Conservation (phyloP, 2,113 vertebrate genomes). For the Chlorocebus sabaeus region DNA sequence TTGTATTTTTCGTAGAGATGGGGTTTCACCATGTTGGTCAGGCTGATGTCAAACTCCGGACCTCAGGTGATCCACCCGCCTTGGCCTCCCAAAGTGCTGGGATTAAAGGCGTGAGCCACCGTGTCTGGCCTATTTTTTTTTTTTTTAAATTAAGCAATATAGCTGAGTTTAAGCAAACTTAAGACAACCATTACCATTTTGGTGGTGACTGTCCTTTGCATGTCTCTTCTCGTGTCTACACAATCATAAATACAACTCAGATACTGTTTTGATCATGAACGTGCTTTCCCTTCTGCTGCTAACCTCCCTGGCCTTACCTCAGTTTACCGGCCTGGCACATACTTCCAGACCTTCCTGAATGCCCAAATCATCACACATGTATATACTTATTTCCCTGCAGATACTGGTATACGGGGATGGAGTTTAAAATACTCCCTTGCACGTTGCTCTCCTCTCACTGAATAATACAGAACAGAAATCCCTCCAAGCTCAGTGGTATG, state of each 20-base stretch:
- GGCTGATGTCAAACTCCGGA: no score
- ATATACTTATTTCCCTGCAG: neutral
- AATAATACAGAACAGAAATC: neutral
- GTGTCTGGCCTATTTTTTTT: no score
- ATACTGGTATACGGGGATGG: neutral
- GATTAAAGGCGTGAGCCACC: no score
- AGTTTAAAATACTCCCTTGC: neutral
- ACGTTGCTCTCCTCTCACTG: neutral
- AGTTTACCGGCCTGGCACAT: neutral
- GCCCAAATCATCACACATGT: neutral
- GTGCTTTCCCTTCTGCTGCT: neutral
- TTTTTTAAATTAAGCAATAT: neutral
- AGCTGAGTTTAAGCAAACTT: neutral
- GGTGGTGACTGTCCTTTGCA: neutral
- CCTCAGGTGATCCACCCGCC: no score
- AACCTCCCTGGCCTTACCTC: neutral
- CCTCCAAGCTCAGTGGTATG: rapidly evolving
- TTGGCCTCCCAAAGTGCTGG: no score
- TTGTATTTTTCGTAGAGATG: no score
- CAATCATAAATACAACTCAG: neutral
- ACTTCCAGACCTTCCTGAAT: neutral
- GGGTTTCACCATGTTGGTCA: no score
- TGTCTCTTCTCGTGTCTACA: neutral
- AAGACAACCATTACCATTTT: neutral
- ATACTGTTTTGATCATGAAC: neutral